Conservation (phyloP, 2,888 invertebrate genomes). For the Halictus quadricinctus region DNA sequence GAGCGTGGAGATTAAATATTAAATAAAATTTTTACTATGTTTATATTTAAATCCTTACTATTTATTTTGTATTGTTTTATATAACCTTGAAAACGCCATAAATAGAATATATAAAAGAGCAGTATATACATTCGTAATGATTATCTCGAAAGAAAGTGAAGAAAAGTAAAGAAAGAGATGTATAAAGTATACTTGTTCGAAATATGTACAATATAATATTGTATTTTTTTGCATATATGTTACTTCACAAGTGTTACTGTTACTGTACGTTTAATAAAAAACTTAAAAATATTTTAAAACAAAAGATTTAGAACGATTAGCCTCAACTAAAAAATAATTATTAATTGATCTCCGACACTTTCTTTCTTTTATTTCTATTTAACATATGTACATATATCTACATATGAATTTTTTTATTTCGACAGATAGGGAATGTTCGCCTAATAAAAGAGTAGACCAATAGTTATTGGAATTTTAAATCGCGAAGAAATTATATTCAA, state of each 20-base stretch:
- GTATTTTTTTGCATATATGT: too few species aligned
- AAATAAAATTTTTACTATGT: neutral
- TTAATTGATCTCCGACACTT: neutral
- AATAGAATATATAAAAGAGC: too few species aligned
- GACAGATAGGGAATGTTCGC: neutral
- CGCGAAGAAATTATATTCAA: neutral
- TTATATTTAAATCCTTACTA: neutral
- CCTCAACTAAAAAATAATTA: neutral
- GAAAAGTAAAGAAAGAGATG: too few species aligned
- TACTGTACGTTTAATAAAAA: too few species aligned
- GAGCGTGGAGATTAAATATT: neutral
- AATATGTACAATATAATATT: too few species aligned
- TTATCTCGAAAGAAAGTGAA: too few species aligned
- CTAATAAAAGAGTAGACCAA: neutral
- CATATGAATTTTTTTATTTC: neutral
- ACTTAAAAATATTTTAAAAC: too few species aligned
- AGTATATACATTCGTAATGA: too few species aligned
- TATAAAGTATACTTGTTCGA: too few species aligned
- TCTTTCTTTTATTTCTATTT: neutral
- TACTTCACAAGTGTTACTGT: too few species aligned
- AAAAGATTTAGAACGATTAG: neutral
- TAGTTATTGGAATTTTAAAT: neutral
- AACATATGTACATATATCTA: neutral
- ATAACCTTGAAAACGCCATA: too few species aligned
- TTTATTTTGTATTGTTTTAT: neutral